Conservation (phyloP, 1,140 invertebrate species). For the Aphaenogaster rudis region DNA sequence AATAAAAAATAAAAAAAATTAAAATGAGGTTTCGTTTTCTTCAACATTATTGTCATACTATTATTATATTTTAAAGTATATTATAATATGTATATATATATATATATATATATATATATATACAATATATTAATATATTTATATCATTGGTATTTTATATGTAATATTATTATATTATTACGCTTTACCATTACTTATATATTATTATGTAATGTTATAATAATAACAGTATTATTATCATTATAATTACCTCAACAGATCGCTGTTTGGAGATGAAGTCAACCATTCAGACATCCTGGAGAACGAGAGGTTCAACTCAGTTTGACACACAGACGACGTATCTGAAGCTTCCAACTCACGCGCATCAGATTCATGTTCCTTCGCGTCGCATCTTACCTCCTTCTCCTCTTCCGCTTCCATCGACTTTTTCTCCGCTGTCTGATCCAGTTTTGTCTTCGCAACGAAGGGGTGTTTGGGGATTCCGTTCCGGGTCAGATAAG, state of each 20-base stretch:
- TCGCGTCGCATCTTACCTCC: background rate
- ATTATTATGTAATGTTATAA: background rate
- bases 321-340: background rate
- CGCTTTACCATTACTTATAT: background rate
- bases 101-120: background rate
- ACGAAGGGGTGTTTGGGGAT: constrained; percentile 73
- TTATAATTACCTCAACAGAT: background rate
- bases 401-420: background rate
- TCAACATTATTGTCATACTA: background rate
- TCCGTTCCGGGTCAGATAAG: background rate
- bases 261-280: background rate
- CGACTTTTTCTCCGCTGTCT: background rate
- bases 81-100: background rate
- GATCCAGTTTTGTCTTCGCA: constrained; percentile 22
- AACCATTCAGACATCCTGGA: background rate
- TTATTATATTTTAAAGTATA: constrained; percentile 6
- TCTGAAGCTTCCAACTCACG: background rate
- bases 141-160: background rate
- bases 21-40: background rate
- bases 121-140: background rate
- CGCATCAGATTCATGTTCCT: background rate
- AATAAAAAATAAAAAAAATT: background rate
- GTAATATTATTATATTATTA: background rate
- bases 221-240: background rate
- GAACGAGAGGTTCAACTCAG: background rate